Percentiles rank a stretch among this genome's conserved stretches.
Evolutionary conservation across 2,888 invertebrate species (phyloP).

Genomic region (Sinohyriopsis cumingii): DNA sequence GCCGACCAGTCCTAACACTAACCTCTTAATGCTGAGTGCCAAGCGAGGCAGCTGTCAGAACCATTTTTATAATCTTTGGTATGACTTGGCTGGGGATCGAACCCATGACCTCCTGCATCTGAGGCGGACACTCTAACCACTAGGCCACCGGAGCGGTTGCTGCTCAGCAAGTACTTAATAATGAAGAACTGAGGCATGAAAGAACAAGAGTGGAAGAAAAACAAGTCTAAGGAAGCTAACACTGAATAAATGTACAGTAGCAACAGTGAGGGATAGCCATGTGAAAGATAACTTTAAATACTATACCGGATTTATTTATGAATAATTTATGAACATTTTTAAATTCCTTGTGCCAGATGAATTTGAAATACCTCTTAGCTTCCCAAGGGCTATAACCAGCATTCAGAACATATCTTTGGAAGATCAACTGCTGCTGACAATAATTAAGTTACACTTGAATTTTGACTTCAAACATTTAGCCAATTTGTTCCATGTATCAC

Average conservation of each 20-base stretch:
- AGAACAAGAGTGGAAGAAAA: background rate
- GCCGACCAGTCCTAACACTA: too few species aligned
- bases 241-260: constrained; percentile 2
- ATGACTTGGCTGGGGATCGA: too few species aligned
- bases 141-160: too few species aligned
- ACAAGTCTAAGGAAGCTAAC: background rate
- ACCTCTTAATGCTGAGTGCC: too few species aligned
- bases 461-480: constrained; percentile 14
- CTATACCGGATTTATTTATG: constrained; percentile 17
- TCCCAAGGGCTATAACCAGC: constrained; percentile 9
- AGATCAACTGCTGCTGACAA: constrained; percentile 26
- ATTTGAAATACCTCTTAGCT: background rate
- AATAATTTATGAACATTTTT: constrained; percentile 17
- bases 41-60: too few species aligned
- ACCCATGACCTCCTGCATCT: too few species aligned
- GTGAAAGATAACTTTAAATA: constrained; percentile 14
- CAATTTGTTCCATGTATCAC: constrained; percentile 17
- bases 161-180: constrained; percentile 2
- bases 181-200: background rate
- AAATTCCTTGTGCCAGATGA: constrained; percentile 11
- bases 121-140: too few species aligned
- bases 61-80: too few species aligned
- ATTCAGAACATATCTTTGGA: constrained; percentile 6
- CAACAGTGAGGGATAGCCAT: constrained; percentile 2
- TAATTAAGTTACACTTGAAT: constrained; percentile 18